Evolutionary conservation across 1,140 invertebrate genomes (phyloP).

Genomic region (Bombus pyrosoma): DNA sequence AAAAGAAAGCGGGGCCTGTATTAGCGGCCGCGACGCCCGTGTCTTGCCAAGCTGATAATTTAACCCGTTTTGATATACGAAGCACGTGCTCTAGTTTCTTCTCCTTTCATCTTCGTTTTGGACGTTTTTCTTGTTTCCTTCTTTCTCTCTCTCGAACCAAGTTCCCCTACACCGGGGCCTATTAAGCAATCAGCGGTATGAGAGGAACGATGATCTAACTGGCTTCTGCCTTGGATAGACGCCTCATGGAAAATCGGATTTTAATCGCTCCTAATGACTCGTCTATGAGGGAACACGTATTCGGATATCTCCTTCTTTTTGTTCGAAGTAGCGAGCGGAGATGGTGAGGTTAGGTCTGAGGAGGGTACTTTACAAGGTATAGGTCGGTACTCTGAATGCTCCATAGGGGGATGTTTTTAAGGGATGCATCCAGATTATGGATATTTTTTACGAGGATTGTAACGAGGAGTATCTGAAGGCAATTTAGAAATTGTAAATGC

Average conservation of each 20-base stretch:
- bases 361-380: not conserved
- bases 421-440: too few relatives aligned
- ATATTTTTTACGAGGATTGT: too few relatives aligned
- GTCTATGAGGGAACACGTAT: not conserved
- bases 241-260: conserved; percentile 23
- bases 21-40: not conserved
- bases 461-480: too few relatives aligned
- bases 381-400: too few relatives aligned
- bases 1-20: not conserved
- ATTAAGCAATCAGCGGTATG: conserved; percentile 28
- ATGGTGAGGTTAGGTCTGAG: not conserved
- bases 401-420: too few relatives aligned
- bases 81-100: conserved; percentile 39
- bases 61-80: conserved; percentile 29
- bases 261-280: conserved; percentile 2
- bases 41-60: conserved; percentile 31
- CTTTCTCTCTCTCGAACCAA: too few relatives aligned
- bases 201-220: not conserved
- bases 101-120: not conserved
- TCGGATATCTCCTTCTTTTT: not conserved
- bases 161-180: not conserved
- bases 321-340: too few relatives aligned
- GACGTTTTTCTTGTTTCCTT: too few relatives aligned
- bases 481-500: too few relatives aligned
- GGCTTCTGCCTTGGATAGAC: not conserved